Evolutionary conservation across 2,113 vertebrate species (phyloP).

Genomic region (Macrotus californicus): DNA sequence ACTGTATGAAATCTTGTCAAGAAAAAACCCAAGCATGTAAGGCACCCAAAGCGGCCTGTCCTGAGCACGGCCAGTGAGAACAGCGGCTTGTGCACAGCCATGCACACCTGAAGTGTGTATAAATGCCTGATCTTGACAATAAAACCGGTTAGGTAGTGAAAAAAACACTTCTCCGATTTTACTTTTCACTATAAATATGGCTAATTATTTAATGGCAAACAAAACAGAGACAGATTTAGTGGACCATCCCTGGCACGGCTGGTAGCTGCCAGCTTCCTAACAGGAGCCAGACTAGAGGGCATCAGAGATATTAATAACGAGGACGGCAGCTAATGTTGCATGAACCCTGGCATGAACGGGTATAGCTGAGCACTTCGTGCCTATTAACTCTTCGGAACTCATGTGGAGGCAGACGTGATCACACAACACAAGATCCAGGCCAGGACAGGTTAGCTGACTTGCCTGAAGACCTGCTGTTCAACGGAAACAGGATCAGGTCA

Average conservation of each 20-base stretch:
- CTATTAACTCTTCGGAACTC: background rate
- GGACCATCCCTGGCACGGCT: rapidly evolving
- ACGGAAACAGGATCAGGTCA: background rate
- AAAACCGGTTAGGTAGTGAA: background rate
- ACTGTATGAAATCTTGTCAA: background rate
- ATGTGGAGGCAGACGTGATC: rapidly evolving
- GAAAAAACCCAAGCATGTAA: background rate
- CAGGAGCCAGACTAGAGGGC: background rate
- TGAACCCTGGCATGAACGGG: background rate
- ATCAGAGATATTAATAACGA: background rate
- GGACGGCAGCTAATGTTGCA: background rate
- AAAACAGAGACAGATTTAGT: rapidly evolving
- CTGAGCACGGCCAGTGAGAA: rapidly evolving
- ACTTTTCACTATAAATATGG: background rate
- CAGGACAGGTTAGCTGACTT: background rate
- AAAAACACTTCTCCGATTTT: background rate
- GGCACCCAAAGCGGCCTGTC: background rate
- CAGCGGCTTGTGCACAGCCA: rapidly evolving
- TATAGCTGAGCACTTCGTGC: background rate
- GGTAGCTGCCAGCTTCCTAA: background rate
- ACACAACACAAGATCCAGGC: background rate
- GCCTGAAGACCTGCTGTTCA: rapidly evolving
- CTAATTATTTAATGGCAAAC: background rate
- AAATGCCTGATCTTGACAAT: background rate
- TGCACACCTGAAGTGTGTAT: rapidly evolving